Percentiles rank a stretch among this genome's conserved stretches.
phyloP scores from a whole-genome alignment of 1,140 invertebrate species.

The Pissodes strobi region DNA sequence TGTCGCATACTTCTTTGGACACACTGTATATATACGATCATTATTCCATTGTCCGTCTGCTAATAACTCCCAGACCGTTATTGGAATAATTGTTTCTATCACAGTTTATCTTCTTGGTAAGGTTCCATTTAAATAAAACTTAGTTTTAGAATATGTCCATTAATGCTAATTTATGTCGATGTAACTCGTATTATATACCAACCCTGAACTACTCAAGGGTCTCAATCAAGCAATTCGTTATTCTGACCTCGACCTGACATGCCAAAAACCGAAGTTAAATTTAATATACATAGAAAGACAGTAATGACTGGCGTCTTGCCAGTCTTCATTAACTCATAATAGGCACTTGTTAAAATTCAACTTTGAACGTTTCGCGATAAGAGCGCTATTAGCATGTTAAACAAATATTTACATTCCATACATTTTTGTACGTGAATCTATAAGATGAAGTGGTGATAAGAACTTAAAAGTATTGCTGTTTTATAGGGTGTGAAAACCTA shows the following conservation, averaged over 20 bases:
- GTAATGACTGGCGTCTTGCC: slow-evolving; percentile 29
- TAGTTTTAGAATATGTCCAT: too few species aligned
- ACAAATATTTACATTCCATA: slow-evolving; percentile 1
- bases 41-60: too few species aligned
- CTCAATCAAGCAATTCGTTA: slow-evolving; percentile 3
- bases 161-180: too few species aligned
- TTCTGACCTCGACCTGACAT: slow-evolving; percentile 15
- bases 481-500: background rate
- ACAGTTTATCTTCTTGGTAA: background rate
- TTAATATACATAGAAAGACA: slow-evolving; percentile 26
- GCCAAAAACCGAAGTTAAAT: slow-evolving; percentile 8
- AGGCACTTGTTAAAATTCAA: slow-evolving; percentile 1
- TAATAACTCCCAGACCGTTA: too few species aligned
- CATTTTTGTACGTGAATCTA: background rate
- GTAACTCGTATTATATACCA: too few species aligned
- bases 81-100: background rate
- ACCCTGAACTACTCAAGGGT: background rate
- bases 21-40: too few species aligned
- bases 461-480: background rate
- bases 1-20: too few species aligned
- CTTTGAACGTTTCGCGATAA: slow-evolving; percentile 10
- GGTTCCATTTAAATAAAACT: too few species aligned
- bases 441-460: background rate
- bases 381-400: slow-evolving; percentile 10
- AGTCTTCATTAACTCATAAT: slow-evolving; percentile 19